Evolutionary conservation across 2,797 vertebrate species (phyloP), one percentile per base, ranked within the genome.

Genomic region (Babyrousa celebensis): DNA sequence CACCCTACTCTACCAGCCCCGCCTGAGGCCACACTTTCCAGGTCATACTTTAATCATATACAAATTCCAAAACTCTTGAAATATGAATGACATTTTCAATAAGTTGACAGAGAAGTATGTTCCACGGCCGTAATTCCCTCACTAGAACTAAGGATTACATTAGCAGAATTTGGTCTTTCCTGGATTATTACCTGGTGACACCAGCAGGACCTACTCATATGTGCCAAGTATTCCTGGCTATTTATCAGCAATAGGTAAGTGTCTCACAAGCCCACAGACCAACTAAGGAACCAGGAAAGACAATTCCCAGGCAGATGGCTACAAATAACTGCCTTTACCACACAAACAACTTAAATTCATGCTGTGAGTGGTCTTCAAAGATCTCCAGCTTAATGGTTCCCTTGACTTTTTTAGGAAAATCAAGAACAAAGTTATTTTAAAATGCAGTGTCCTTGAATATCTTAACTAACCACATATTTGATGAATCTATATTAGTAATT

Each of bases 351-450:
- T 72, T 36, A 87, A 87, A 29, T 16, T 40, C 25, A 67, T 29
- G 56, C 27, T 84, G 5, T 56, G 36, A 89, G 2, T 54, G 25
- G 27, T 40, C 56, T 75, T 92, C 56, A 52, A 74, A 74, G 80
- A 89, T 40, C n/a, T 18, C 80, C 17, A 58, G 52, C 25, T 97
- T 70, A 87, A 43, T 12, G 52, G 27, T 62, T 79, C 48, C 54
- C 75, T 58, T 79, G 54, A 58, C 75, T 32, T 36, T 23, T 79
- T 58, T 8, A 90, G 52, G 85, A 90, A 96, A 84, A 43, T 94
- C 40, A 84, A 77, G 25, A 85, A 85, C 63, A 27, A 70, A 94
- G 82, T 83, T 54, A 87, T 71, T 88, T 94, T 68, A 60, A 94
- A 65, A 18, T 92, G 16, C 1, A 36, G 54, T 74, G 90, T 62